Conservation (phyloP, 2,888 invertebrate species). For the Melipona beecheii region DNA sequence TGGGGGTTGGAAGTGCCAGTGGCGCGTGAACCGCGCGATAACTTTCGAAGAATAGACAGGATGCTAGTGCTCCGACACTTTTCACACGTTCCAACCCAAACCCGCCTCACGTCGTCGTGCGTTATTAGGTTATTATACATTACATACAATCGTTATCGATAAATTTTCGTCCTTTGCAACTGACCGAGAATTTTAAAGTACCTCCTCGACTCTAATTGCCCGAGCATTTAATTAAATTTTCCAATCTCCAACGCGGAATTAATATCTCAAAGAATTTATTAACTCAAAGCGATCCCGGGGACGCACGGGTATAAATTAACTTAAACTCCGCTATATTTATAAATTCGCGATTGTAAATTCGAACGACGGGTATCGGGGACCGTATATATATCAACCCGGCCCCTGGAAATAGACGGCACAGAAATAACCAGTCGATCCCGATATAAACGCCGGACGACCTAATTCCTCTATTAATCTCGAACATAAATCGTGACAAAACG, state of each 20-base stretch:
- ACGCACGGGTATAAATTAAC: neutral
- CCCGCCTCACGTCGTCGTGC: neutral
- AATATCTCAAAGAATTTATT: conserved; percentile 4
- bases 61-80: neutral
- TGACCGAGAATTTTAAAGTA: neutral
- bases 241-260: neutral
- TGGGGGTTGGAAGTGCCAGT: neutral
- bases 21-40: conserved; percentile 34
- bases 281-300: neutral
- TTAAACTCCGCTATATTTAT: neutral
- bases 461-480: conserved; percentile 40
- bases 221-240: neutral
- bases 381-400: neutral
- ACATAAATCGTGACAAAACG: conserved; percentile 40
- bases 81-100: neutral
- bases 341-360: neutral
- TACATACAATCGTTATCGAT: neutral
- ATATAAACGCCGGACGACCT: conserved; percentile 29
- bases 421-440: neutral
- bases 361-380: neutral
- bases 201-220: neutral
- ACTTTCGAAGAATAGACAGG: neutral
- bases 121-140: no score
- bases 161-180: neutral
- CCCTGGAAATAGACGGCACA: neutral